A percentile compares a stretch with the other conserved stretches of the same genome.
Evolutionary conservation across 2,888 invertebrate genomes (phyloP).

Genomic region (Arenicola marina): DNA sequence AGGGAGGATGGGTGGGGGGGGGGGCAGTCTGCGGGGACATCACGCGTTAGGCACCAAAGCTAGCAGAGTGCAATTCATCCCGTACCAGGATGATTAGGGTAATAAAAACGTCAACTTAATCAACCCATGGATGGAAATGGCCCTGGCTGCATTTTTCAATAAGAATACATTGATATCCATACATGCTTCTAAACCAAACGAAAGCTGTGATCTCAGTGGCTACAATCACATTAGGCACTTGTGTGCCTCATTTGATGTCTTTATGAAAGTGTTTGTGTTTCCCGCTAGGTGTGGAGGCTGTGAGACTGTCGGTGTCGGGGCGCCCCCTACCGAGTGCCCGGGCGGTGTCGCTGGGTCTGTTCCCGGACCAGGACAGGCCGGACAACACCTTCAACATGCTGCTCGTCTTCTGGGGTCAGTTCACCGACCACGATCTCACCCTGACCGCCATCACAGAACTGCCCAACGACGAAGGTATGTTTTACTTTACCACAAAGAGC

Average conservation of each 20-base stretch:
- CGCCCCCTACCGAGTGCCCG: constrained; percentile 33
- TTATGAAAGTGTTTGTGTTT: no score
- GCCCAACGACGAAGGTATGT: background rate
- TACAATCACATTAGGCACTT: background rate
- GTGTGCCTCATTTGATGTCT: background rate
- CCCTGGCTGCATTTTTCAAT: no score
- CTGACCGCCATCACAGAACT: constrained; percentile 30
- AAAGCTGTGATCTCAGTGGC: background rate
- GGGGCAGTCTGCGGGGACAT: no score
- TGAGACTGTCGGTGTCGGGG: constrained; percentile 23
- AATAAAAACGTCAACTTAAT: no score
- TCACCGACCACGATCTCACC: constrained; percentile 41
- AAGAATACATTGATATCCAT: no score
- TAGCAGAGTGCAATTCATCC: no score
- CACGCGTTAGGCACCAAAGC: no score
- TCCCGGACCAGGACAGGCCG: constrained; percentile 17
- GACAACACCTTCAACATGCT: constrained; percentile 16
- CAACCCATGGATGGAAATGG: no score
- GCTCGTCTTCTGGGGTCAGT: constrained; percentile 41
- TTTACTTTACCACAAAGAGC: no score
- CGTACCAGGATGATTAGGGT: no score
- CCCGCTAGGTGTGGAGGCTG: constrained; percentile 31
- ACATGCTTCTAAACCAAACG: no score
- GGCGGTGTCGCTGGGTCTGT: constrained; percentile 28
- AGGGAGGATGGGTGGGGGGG: no score